Evolutionary conservation across 2,888 invertebrate genomes (phyloP).

Genomic region (Drosophila aldrichi): DNA sequence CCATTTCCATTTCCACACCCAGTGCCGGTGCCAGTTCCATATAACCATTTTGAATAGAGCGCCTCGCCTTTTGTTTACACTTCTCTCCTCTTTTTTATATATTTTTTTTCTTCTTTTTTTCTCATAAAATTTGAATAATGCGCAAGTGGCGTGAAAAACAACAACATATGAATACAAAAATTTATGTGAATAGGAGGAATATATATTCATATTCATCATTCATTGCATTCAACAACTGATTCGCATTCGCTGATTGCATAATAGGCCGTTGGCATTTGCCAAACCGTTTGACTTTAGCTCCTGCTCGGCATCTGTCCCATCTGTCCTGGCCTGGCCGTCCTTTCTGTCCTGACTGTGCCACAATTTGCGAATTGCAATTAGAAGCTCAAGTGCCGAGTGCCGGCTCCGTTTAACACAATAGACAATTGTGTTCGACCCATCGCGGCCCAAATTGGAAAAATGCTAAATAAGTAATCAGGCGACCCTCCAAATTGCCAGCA

Average conservation of each 20-base stretch:
- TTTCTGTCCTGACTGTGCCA: conserved; percentile 10
- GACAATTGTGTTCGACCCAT: conserved; percentile 61
- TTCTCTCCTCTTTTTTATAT: conserved; percentile 1
- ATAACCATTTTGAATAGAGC: conserved; percentile 69
- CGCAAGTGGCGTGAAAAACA: conserved; percentile 74
- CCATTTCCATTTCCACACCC: conserved; percentile 10
- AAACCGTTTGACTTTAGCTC: conserved; percentile 39
- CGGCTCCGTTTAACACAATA: conserved; percentile 39
- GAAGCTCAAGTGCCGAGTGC: conserved; percentile 35
- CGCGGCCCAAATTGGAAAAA: conserved; percentile 72
- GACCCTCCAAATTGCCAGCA: conserved; percentile 36
- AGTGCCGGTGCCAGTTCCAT: conserved; percentile 8
- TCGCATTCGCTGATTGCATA: conserved; percentile 57
- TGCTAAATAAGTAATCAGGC: conserved; percentile 82
- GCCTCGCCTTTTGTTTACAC: conserved; percentile 63
- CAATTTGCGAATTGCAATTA: conserved; percentile 72
- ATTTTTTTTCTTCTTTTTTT: conserved; percentile 15
- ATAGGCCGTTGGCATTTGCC: conserved; percentile 50
- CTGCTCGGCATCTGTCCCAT: conserved; percentile 1
- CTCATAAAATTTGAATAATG: conserved; percentile 76
- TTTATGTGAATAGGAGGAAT: conserved; percentile 15
- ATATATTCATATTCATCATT: conserved; percentile 50
- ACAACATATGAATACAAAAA: conserved; percentile 10
- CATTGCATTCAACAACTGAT: conserved; percentile 36
- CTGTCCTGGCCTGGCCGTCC: not conserved